Evolutionary conservation across 2,888 invertebrate species (phyloP), one percentile per base, ranked within the genome.

Genomic region (Eurytoma californica): DNA sequence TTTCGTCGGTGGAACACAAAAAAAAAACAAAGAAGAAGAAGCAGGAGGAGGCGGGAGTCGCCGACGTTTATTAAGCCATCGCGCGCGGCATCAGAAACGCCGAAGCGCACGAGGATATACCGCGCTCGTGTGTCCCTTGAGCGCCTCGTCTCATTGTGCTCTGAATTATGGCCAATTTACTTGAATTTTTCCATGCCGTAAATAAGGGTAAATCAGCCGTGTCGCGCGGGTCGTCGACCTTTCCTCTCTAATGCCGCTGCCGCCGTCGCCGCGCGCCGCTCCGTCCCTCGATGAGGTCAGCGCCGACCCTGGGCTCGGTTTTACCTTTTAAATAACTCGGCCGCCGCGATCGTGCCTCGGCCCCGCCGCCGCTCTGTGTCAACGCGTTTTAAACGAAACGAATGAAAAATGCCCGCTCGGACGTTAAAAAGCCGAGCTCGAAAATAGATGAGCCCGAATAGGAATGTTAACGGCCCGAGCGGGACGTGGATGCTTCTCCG

Each of bases 121-220:
- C 18, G 16, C 57, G 53, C 24, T 24, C 39, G 24, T 55, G 24
- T 78, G 72, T 82, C 81, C 82, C 79, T 80, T 77, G 70, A 73
- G 67, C 76, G 79, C 82, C 83, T 84, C 82, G 82, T 84, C 82
- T 83, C 84, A 83, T 84, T 83, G 83, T 84, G 82, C 83, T 83
- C 84, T 84, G 84, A 87, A 88, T 88, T 87, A 86, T 85, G 84
- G 83, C 84, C 85, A 88, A 88, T 88, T 87, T 86, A 87, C 84
- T 84, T 80, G 85, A 85, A 87, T 86, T 87, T 87, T 87, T 86
- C 82, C 83, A 82, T 82, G 82, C 82, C 84, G 84, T 87, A 86
- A 88, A 88, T 86, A 86, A 88, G 86, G 87, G 84, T 83, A 86
- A 87, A 87, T 87, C 85, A 86, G 85, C 84, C 84, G 84, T 84